Evolutionary conservation across 2,888 invertebrate species (phyloP).

Genomic region (Papilio demoleus): DNA sequence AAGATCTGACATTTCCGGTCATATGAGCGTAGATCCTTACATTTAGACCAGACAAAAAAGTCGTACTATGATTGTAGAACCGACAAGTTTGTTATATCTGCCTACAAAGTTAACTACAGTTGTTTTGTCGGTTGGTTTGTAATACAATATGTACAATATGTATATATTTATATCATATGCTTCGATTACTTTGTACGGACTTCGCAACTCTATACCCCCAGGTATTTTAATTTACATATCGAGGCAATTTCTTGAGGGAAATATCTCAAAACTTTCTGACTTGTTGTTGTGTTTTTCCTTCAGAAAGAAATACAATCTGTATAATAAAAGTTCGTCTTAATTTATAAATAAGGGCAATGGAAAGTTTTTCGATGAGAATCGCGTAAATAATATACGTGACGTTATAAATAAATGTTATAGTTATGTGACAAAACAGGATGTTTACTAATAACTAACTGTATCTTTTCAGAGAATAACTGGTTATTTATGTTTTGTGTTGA

Average conservation of each 20-base stretch:
- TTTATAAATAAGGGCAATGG: slow-evolving; percentile 32
- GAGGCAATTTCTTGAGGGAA: slow-evolving; percentile 6
- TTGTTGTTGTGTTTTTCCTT: slow-evolving; percentile 19
- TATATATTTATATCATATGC: too few species aligned
- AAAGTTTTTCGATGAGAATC: slow-evolving; percentile 28
- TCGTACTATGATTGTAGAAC: too few species aligned
- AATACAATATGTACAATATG: too few species aligned
- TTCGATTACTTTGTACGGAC: slow-evolving; percentile 14
- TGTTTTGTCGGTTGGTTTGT: too few species aligned
- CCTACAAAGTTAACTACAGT: too few species aligned
- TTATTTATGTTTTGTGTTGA: background rate
- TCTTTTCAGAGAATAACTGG: background rate
- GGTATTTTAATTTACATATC: slow-evolving; percentile 22
- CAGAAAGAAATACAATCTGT: slow-evolving; percentile 18
- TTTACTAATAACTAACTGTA: slow-evolving; percentile 7
- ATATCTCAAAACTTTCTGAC: slow-evolving; percentile 10
- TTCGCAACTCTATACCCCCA: background rate
- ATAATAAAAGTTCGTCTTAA: slow-evolving; percentile 4
- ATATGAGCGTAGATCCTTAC: too few species aligned
- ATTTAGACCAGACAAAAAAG: too few species aligned
- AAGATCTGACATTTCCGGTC: too few species aligned
- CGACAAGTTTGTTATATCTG: too few species aligned
- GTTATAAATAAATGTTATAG: slow-evolving; percentile 3
- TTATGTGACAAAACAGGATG: slow-evolving; percentile 25
- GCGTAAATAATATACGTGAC: slow-evolving; percentile 29